phyloP scores from a whole-genome alignment of 2,797 vertebrate species.

The Tenualosa thibaudeaui region DNA sequence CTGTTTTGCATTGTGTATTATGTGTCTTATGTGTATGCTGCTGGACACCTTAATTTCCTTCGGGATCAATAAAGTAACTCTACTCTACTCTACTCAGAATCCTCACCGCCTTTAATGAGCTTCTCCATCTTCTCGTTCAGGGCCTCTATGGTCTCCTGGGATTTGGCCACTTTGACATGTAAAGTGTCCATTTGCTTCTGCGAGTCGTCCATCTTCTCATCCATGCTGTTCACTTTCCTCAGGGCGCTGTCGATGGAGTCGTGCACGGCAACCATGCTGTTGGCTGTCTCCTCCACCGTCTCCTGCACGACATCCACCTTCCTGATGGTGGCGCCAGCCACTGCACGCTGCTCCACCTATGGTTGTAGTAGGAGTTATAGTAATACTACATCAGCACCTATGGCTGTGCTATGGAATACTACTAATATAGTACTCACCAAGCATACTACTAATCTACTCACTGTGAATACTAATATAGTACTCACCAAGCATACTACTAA shows the following conservation, averaged over 20 bases:
- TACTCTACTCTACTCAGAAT: too few species aligned
- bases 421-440: too few species aligned
- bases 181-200: not conserved
- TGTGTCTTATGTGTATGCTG: too few species aligned
- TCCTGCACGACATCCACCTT: not conserved
- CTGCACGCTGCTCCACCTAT: not conserved
- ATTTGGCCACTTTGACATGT: not conserved
- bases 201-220: not conserved
- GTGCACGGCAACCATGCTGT: not conserved
- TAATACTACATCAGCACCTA: too few species aligned
- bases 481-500: too few species aligned
- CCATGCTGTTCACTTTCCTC: not conserved
- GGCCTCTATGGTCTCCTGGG: not conserved
- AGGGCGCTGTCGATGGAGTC: not conserved
- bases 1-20: too few species aligned
- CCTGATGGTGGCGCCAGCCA: not conserved
- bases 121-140: not conserved
- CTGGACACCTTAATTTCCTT: too few species aligned
- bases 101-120: not conserved
- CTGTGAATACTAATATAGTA: too few species aligned
- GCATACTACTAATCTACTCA: too few species aligned
- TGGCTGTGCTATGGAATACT: too few species aligned
- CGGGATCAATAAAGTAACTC: too few species aligned
- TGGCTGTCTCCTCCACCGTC: not conserved
- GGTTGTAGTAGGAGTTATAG: too few species aligned